Conservation (phyloP, 2,797 vertebrate species). For the Enteromius trimaculatus region DNA sequence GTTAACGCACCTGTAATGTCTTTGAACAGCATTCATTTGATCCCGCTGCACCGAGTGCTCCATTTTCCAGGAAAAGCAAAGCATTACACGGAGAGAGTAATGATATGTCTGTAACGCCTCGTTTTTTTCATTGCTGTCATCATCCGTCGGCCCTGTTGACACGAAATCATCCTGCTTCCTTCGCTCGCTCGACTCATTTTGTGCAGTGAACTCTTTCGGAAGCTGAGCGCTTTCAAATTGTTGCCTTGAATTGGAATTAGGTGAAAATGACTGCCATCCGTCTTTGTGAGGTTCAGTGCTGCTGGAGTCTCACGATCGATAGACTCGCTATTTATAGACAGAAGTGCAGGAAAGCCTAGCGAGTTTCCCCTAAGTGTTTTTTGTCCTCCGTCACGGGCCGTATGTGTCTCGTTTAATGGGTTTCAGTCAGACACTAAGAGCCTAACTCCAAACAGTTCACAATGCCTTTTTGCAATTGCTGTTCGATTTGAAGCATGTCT, state of each 20-base stretch:
- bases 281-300: not conserved
- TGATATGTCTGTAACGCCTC: not conserved
- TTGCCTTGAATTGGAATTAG: constrained; percentile 17
- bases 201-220: not conserved
- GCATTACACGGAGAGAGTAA: not conserved
- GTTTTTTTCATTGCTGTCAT: constrained; percentile 23
- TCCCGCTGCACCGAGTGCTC: not conserved
- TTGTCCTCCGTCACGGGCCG: not conserved
- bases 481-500: not conserved
- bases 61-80: not conserved
- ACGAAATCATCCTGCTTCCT: not conserved
- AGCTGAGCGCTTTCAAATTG: not conserved
- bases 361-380: not conserved
- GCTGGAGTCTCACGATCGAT: not conserved
- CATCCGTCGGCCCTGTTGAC: not conserved
- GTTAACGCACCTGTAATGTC: not conserved
- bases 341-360: not conserved
- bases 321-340: not conserved
- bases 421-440: not conserved
- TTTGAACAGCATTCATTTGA: not conserved
- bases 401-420: not conserved
- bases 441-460: not conserved
- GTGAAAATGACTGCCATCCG: constrained; percentile 10
- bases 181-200: not conserved
- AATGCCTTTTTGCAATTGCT: not conserved